These are phyloP conservation scores for Dasyurus viverrinus DNA, from an alignment of 2,113 vertebrate genomes.

Conservation along the genomic window DNA sequence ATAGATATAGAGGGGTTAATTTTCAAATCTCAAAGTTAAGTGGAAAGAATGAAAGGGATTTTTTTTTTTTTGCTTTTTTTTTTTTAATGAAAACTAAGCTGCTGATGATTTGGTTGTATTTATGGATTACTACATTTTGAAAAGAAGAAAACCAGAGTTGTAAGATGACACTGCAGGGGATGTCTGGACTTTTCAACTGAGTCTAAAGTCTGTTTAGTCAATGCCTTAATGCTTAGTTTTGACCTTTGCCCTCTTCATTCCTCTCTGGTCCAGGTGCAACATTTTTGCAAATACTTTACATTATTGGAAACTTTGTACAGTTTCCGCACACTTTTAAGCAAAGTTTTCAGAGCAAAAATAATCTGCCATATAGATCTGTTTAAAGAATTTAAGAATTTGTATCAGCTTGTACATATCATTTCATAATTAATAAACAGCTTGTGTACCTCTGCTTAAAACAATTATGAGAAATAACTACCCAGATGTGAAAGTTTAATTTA, in stretches of 20 bases:
- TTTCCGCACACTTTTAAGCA: conserved; percentile 64
- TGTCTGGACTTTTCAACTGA: conserved; percentile 87
- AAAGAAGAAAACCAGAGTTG: conserved; percentile 87
- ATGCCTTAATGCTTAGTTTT: conserved; percentile 83
- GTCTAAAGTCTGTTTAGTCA: conserved; percentile 88
- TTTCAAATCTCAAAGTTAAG: conserved; percentile 85
- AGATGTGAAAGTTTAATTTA: conserved; percentile 44
- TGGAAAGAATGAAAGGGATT: conserved; percentile 74
- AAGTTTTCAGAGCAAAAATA: not conserved
- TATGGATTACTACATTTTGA: conserved; percentile 89
- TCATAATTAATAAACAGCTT: conserved; percentile 48
- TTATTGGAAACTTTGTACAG: conserved; percentile 62
- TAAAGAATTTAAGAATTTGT: not conserved
- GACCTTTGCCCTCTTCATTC: conserved; percentile 88
- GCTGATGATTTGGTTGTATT: conserved; percentile 88
- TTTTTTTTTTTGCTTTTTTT: not conserved
- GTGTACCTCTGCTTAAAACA: not conserved
- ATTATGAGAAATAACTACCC: not conserved
- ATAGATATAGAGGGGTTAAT: conserved; percentile 86
- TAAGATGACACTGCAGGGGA: conserved; percentile 88
- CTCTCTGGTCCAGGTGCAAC: conserved; percentile 92
- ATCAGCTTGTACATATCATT: not conserved
- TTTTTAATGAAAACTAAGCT: conserved; percentile 84
- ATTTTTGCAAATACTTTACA: conserved; percentile 77
- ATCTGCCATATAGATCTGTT: not conserved